Base-by-base conservation (phyloP, 2,113 vertebrate genomes). In the Apaloderma vittatum region DNA sequence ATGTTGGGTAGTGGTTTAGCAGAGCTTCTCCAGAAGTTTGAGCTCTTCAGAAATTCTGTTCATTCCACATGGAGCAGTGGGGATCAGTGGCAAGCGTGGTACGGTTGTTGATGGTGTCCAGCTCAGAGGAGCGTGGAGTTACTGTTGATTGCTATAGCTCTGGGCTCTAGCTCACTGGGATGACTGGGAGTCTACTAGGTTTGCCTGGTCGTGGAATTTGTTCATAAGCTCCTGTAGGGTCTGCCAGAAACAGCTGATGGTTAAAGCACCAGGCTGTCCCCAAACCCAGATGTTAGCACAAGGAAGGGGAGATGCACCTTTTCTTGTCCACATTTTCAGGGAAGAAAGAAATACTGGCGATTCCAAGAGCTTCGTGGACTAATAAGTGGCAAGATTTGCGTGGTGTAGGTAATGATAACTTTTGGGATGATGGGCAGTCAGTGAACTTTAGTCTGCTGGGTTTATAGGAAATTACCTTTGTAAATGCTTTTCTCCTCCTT, bases 41-140 rank as follows among this genome's bases (percentile, higher is more conserved):
- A 6, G 7, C 17, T 78, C 29, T 91, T 85, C 1, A 16, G 49
- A 37, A 72, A 51, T 76, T 68, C 71, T 46, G 36, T 80, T 26
- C 7, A 36, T 91, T 85, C 40, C 45, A 4, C n/a, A 14, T 22
- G 74, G 62, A 83, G 27, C 15, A 48, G 23, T 26, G 54, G 32
- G n/a, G n/a, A 40, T 59, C 15, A 6, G 54, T 73, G 43, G 21
- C 9, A 52, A 73, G 7, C 0, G 0, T 81, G 34, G 23, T 67
- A 8, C n/a, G 32, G 40, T n/a, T 34, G 62, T 3, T 52, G 71
- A 7, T 72, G 40, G 46, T 48, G 43, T 67, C 18, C 52, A 32
- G 11, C 63, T 89, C 30, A 24, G 51, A 61, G 45, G n/a, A 88
- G 12, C 24, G 49, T 74, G 45, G n/a, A 66, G 70, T 66, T 95